Conservation (phyloP, 2,113 vertebrate genomes). For the Sitta europaea region DNA sequence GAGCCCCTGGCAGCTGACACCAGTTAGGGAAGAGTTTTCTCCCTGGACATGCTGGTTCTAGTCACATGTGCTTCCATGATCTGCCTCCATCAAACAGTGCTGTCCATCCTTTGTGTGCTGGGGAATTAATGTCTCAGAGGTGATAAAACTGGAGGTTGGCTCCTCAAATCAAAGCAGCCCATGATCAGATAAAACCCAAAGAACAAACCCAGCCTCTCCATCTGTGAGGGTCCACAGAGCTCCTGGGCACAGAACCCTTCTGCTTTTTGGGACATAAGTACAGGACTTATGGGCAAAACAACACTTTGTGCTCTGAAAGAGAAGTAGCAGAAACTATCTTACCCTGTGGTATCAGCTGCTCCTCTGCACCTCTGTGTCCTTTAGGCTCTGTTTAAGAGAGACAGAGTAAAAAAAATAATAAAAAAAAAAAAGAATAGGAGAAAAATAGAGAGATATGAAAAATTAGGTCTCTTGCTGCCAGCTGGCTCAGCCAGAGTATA, state of each 20-base stretch:
- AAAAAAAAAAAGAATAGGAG: background rate
- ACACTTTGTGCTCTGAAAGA: background rate
- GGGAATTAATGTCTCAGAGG: background rate
- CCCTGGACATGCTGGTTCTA: background rate
- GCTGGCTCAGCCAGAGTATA: background rate
- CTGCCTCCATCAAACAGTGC: background rate
- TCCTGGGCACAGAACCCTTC: background rate
- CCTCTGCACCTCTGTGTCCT: slow-evolving; percentile 37
- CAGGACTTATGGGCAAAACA: background rate
- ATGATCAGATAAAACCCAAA: background rate
- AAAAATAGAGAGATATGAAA: background rate
- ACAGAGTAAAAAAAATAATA: background rate
- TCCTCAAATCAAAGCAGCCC: background rate
- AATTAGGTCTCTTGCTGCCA: slow-evolving; percentile 22
- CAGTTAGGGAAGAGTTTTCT: background rate
- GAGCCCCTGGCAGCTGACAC: background rate
- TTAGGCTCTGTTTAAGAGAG: slow-evolving; percentile 17
- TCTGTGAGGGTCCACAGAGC: background rate
- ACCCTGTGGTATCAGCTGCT: slow-evolving; percentile 50
- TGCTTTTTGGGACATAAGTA: background rate
- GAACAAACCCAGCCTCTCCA: background rate
- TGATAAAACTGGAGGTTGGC: background rate
- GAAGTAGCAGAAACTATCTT: background rate
- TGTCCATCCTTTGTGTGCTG: background rate
- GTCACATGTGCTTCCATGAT: background rate